Base-by-base conservation (phyloP, 2,797 vertebrate species). In the Hafferia zeledoni region DNA sequence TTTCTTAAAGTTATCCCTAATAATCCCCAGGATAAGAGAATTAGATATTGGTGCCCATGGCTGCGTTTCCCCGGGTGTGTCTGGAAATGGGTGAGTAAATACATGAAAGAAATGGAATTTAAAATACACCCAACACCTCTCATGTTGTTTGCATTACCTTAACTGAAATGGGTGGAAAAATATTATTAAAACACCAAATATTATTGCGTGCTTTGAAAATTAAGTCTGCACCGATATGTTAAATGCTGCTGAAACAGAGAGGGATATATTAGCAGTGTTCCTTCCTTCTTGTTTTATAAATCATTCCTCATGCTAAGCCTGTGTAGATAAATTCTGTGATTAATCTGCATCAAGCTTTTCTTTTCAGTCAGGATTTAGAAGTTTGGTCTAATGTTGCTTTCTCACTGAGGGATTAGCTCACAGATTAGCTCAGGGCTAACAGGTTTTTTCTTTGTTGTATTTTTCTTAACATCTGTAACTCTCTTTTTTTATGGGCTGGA, bases 351-450 rank as follows among this genome's bases (percentile, higher is more conserved):
- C 27, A 53, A 76, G 15, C 59, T 75, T 69, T 71, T 80, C 24
- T 84, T 94, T 89, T 96, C 49, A 92, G 25, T 59, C 49, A 44
- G 53, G 72, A 57, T 93, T 92, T 90, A 84, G 37, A n/a, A 55
- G 8, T 72, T 87, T 61, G 47, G 17, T 86, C 71, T 88, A 69
- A 89, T 80, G 75, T 77, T 88, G 43, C 79, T 85, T 94, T 96
- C 70, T 84, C 2, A 4, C 39, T 86, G 79, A 78, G 49, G 77
- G 86, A 92, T 96, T 91, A 90, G 69, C 41, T 65, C 17, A 28
- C 35, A 90, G 79, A 94, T 94, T 89, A 93, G 77, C 82, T 92
- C 79, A 74, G 68, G 52, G 63, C 83, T 94, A 94, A 91, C 83
- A 76, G 47, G 5, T 64, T 94, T 95, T 94, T 91, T 68, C 59